Evolutionary conservation across 1,140 invertebrate genomes (phyloP).

Genomic region (Holcopasites calliopsidis): DNA sequence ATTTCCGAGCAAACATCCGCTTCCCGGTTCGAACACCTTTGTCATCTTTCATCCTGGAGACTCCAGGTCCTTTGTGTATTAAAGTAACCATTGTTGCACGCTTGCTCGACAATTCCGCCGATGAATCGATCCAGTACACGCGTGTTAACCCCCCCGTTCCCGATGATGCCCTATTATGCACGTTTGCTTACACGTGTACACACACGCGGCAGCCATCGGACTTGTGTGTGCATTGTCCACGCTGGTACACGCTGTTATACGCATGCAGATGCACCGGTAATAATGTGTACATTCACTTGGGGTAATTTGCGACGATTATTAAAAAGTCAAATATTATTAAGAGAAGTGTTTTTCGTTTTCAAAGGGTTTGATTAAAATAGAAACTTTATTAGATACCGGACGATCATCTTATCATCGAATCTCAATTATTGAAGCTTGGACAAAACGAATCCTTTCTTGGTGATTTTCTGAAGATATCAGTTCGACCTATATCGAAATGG

Average conservation of each 20-base stretch:
- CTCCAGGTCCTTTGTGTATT: neutral
- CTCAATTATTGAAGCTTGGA: neutral
- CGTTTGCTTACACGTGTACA: constrained; percentile 5
- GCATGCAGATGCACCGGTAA: constrained; percentile 13
- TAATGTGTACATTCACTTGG: constrained; percentile 24
- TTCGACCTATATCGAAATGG: constrained; percentile 8
- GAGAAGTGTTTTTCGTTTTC: too few species aligned
- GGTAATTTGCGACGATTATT: constrained; percentile 22
- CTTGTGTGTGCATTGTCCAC: neutral
- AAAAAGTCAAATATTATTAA: too few species aligned
- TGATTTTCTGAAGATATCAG: constrained; percentile 21
- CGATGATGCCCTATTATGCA: constrained; percentile 9
- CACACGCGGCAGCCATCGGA: neutral
- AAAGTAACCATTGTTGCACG: constrained; percentile 1
- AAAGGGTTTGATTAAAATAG: too few species aligned
- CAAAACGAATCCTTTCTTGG: constrained; percentile 5
- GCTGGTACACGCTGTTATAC: neutral
- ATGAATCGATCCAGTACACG: constrained; percentile 27
- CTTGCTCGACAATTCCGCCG: constrained; percentile 1
- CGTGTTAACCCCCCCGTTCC: neutral
- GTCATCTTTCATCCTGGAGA: constrained; percentile 8
- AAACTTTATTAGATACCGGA: too few species aligned
- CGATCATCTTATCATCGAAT: constrained; percentile 27
- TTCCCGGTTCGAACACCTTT: constrained; percentile 11
- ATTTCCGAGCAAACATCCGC: constrained; percentile 37